These are phyloP conservation scores for Halictus rubicundus DNA, from an alignment of 1,140 invertebrate genomes.

Conservation along the genomic window DNA sequence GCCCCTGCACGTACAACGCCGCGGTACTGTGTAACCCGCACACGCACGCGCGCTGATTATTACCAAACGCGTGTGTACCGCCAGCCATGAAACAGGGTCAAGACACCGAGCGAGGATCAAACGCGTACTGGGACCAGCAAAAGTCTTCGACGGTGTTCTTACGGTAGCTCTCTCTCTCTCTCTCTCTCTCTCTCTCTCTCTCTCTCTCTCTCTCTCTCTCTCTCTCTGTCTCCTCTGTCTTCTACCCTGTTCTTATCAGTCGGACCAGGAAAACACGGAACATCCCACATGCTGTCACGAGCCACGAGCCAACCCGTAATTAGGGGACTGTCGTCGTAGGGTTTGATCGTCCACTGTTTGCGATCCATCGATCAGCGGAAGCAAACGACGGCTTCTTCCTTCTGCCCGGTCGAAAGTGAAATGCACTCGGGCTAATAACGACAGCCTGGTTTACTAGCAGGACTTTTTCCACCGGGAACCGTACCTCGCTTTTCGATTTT, in stretches of 20 bases:
- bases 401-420: neutral
- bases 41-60: constrained; percentile 36
- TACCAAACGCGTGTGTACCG: constrained; percentile 35
- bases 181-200: too few species aligned
- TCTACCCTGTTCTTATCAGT: neutral
- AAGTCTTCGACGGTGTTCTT: neutral
- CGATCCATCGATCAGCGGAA: neutral
- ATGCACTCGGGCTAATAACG: neutral
- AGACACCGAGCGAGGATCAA: constrained; percentile 36
- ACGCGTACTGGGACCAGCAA: neutral
- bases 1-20: neutral
- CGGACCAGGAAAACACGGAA: neutral
- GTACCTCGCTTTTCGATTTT: too few species aligned
- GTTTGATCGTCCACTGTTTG: neutral
- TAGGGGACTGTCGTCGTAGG: neutral
- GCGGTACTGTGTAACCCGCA: constrained; percentile 33
- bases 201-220: too few species aligned
- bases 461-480: too few species aligned
- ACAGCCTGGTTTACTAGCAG: too few species aligned
- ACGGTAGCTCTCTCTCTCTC: too few species aligned
- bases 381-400: neutral
- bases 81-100: constrained; percentile 38
- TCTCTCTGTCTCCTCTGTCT: too few species aligned
- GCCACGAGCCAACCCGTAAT: neutral
- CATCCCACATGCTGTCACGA: neutral